These are phyloP conservation scores for Gila robusta DNA, from an alignment of 2,797 vertebrate species.

Conservation along the genomic window DNA sequence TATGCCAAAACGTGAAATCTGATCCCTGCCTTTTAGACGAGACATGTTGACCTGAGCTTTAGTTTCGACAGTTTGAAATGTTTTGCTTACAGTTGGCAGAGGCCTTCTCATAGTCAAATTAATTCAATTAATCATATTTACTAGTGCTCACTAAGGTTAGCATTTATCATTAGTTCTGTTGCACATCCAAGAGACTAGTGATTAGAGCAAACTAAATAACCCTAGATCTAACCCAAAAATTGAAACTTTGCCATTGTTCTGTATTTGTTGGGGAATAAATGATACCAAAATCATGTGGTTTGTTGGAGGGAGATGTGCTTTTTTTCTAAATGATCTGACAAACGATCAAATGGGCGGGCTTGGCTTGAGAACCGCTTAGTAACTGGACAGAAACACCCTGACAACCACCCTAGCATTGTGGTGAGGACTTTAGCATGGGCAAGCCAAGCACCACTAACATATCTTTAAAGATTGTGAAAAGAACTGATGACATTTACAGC, in stretches of 20 bases:
- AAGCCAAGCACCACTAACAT: neutral
- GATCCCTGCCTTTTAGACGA: neutral
- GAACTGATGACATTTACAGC: constrained; percentile 33
- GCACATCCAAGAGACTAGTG: neutral
- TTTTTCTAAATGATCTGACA: neutral
- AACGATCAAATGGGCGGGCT: neutral
- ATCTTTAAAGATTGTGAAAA: constrained; percentile 30
- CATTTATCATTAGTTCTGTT: neutral
- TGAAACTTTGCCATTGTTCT: neutral
- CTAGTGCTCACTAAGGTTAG: no score
- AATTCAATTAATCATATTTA: neutral
- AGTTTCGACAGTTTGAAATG: constrained; percentile 11
- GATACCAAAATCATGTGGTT: neutral
- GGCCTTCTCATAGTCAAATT: constrained; percentile 2
- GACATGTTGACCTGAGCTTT: constrained; percentile 13
- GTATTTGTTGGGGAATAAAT: neutral
- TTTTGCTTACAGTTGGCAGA: constrained; percentile 40
- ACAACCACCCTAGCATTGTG: neutral
- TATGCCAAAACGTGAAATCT: constrained; percentile 16
- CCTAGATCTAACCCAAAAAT: neutral
- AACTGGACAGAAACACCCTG: neutral
- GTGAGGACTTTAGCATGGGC: neutral
- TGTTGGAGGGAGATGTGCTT: neutral
- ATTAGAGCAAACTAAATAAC: neutral
- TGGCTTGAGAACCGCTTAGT: neutral